phyloP scores from a whole-genome alignment of 2,797 vertebrate species.

The Mormyrus proboscirostris region DNA sequence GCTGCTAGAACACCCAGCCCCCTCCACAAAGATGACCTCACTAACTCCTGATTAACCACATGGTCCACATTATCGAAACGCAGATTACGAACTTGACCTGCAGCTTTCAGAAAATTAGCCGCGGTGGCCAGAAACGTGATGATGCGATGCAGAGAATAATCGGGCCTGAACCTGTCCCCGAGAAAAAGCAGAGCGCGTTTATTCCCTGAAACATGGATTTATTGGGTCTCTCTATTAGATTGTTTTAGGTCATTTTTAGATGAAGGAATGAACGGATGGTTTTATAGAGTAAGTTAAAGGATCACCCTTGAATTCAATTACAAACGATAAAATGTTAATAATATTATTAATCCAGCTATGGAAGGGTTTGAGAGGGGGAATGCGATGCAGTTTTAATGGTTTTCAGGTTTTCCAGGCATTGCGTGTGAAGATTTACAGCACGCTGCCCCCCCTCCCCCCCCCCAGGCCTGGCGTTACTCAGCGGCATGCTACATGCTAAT shows the following conservation, averaged over 20 bases:
- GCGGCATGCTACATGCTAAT: slow-evolving; percentile 54
- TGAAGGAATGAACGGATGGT: background rate
- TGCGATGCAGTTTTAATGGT: slow-evolving; percentile 30
- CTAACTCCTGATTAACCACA: slow-evolving; percentile 14
- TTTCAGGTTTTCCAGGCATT: slow-evolving; percentile 50
- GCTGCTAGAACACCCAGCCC: background rate
- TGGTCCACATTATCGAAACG: background rate
- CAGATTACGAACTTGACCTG: background rate
- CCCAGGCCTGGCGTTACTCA: slow-evolving; percentile 37
- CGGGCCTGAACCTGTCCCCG: slow-evolving; percentile 44
- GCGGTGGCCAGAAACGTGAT: slow-evolving; percentile 36
- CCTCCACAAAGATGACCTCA: background rate
- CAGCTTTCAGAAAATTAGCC: slow-evolving; percentile 29
- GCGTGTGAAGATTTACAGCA: slow-evolving; percentile 39
- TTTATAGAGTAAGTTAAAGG: slow-evolving; percentile 38
- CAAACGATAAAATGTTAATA: slow-evolving; percentile 41
- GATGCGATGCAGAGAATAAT: slow-evolving; percentile 52
- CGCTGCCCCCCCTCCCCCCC: slow-evolving; percentile 31
- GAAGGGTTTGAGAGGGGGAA: slow-evolving; percentile 16
- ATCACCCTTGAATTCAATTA: slow-evolving; percentile 53
- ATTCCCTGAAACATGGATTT: background rate
- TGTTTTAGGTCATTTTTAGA: background rate
- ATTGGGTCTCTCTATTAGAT: background rate
- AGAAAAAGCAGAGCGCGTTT: slow-evolving; percentile 31
- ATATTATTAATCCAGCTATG: slow-evolving; percentile 37